Evolutionary conservation across 2,113 vertebrate genomes (phyloP).

Genomic region (Lonchura striata): DNA sequence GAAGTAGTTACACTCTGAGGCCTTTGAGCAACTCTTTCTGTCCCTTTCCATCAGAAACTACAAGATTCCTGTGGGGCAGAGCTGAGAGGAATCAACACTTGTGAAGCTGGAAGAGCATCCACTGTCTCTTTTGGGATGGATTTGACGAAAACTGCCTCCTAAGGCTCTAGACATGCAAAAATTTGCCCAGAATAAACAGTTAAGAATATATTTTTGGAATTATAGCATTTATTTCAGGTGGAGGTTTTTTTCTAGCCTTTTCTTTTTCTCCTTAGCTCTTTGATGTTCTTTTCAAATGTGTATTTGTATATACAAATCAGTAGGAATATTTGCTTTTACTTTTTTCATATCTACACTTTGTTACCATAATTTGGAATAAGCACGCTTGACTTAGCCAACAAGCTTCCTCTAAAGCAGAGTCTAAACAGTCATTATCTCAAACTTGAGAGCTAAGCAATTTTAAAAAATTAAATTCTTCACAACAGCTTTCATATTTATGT

Average conservation of each 20-base stretch:
- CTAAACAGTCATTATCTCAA: neutral
- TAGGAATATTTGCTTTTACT: neutral
- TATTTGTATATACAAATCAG: neutral
- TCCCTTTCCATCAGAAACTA: neutral
- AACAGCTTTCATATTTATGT: neutral
- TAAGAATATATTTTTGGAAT: neutral
- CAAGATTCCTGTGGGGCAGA: neutral
- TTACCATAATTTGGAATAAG: neutral
- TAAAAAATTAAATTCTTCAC: neutral
- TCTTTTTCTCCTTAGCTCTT: neutral
- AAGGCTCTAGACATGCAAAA: neutral
- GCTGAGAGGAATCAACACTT: neutral
- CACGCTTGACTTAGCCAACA: neutral
- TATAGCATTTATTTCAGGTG: neutral
- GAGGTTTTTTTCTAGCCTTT: accelerated
- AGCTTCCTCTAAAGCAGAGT: neutral
- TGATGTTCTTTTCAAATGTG: neutral
- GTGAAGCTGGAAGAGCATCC: neutral
- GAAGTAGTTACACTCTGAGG: neutral
- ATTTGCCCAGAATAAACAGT: neutral
- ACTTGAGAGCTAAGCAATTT: neutral
- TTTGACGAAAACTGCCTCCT: neutral
- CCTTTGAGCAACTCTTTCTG: neutral
- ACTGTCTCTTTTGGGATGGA: neutral
- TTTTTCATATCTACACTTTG: neutral